Percentiles rank a stretch among this genome's conserved stretches.
Evolutionary conservation across 1,140 invertebrate species (phyloP).

Genomic region (Aphidius ervi): DNA sequence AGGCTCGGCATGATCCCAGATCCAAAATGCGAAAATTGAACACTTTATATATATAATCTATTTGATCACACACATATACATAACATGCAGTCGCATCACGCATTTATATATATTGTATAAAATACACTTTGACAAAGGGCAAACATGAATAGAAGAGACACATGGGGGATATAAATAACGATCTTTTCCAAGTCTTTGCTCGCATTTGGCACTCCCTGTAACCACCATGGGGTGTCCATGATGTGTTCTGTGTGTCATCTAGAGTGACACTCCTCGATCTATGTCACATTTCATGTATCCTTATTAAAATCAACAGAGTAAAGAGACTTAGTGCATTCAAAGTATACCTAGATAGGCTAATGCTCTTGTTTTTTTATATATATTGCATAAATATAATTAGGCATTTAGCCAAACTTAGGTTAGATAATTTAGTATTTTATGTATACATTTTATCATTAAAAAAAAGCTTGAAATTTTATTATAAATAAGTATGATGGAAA

Average conservation of each 20-base stretch:
- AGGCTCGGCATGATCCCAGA: not conserved
- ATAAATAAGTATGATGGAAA: too few species aligned
- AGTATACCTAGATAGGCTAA: too few species aligned
- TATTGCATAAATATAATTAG: too few species aligned
- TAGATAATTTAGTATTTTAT: not conserved
- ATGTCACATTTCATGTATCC: slow-evolving; percentile 42
- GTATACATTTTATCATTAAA: too few species aligned
- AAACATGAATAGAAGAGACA: slow-evolving; percentile 13
- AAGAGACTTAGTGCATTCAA: slow-evolving; percentile 27
- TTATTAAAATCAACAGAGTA: slow-evolving; percentile 27
- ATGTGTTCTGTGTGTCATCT: slow-evolving; percentile 28
- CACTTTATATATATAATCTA: too few species aligned
- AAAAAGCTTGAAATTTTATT: too few species aligned
- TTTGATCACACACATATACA: not conserved
- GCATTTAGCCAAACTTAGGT: too few species aligned
- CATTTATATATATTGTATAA: slow-evolving; percentile 4
- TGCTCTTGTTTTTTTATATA: too few species aligned
- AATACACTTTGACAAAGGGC: not conserved
- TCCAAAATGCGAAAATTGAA: not conserved
- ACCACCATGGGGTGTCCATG: slow-evolving; percentile 21
- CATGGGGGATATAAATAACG: slow-evolving; percentile 13
- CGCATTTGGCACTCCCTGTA: slow-evolving; percentile 11
- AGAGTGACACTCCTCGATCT: slow-evolving; percentile 37
- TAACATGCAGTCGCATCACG: not conserved
- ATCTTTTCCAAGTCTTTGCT: slow-evolving; percentile 14